These are phyloP conservation scores for Lucifuga dentata DNA, from an alignment of 2,113 vertebrate species.

Conservation along the genomic window DNA sequence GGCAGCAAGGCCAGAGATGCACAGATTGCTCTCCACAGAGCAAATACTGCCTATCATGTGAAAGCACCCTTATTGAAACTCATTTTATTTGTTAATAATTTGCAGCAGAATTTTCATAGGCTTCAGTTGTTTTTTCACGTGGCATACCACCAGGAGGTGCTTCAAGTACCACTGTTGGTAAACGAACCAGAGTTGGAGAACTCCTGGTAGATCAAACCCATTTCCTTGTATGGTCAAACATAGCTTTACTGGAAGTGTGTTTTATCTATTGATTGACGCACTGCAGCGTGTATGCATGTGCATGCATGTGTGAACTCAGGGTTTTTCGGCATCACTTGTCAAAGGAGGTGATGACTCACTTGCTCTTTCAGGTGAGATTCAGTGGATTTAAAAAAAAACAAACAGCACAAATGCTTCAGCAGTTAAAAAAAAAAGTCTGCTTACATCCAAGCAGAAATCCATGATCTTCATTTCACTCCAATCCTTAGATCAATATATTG, in stretches of 20 bases:
- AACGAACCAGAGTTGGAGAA: too few species aligned
- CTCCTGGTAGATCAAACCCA: too few species aligned
- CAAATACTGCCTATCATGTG: too few species aligned
- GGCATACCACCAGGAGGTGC: too few species aligned
- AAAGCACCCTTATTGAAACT: too few species aligned
- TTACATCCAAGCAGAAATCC: neutral
- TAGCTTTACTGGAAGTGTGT: neutral
- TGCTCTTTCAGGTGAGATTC: constrained; percentile 14
- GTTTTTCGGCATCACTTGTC: constrained; percentile 58
- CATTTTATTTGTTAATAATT: too few species aligned
- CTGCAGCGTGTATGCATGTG: neutral
- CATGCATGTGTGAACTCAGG: neutral
- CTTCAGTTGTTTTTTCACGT: too few species aligned
- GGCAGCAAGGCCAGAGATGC: too few species aligned
- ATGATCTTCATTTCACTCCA: constrained; percentile 3
- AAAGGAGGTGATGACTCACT: constrained; percentile 37
- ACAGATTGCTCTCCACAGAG: too few species aligned
- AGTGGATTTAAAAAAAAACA: constrained; percentile 7
- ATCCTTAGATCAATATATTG: constrained; percentile 18
- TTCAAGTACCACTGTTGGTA: too few species aligned
- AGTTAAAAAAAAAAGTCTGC: constrained; percentile 11
- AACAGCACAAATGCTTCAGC: neutral
- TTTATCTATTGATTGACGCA: neutral
- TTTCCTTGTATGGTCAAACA: too few species aligned
- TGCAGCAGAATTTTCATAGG: too few species aligned